phyloP scores from a whole-genome alignment of 2,797 vertebrate species.

The Brotula barbata region DNA sequence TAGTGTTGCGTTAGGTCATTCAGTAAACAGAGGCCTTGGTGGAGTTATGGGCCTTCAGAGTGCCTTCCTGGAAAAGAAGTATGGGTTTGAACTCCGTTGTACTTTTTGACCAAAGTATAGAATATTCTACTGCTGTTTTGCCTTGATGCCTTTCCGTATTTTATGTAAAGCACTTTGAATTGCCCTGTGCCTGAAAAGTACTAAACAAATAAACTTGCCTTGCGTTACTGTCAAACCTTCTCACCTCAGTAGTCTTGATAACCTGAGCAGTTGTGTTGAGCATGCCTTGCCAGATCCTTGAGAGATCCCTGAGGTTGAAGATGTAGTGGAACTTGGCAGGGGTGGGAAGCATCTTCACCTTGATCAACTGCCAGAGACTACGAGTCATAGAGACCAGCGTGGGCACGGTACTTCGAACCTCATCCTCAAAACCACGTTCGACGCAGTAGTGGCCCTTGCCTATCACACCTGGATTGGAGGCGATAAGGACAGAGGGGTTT shows the following conservation, averaged over 20 bases:
- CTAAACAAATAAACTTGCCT: too few species aligned
- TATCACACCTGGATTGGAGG: conserved; percentile 83
- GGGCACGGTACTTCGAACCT: conserved; percentile 72
- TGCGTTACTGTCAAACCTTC: conserved; percentile 25
- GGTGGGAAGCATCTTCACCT: conserved; percentile 93
- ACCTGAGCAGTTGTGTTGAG: conserved; percentile 85
- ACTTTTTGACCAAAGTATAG: not conserved
- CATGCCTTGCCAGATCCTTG: conserved; percentile 97
- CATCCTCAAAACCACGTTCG: conserved; percentile 81
- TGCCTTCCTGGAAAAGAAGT: too few species aligned
- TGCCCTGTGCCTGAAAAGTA: too few species aligned
- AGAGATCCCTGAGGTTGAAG: conserved; percentile 95
- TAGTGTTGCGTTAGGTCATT: too few species aligned
- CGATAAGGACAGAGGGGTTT: not conserved
- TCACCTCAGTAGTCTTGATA: conserved; percentile 80
- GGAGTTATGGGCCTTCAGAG: too few species aligned
- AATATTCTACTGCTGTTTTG: too few species aligned
- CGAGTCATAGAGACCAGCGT: conserved; percentile 88
- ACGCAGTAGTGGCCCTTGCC: conserved; percentile 87
- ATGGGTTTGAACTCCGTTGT: not conserved
- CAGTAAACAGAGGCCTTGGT: too few species aligned
- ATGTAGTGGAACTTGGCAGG: conserved; percentile 97
- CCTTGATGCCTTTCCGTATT: too few species aligned
- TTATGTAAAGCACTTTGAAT: too few species aligned
- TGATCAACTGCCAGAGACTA: conserved; percentile 90